These are phyloP conservation scores for Drosophila barbarae DNA, from an alignment of 2,888 invertebrate genomes.

Conservation along the genomic window DNA sequence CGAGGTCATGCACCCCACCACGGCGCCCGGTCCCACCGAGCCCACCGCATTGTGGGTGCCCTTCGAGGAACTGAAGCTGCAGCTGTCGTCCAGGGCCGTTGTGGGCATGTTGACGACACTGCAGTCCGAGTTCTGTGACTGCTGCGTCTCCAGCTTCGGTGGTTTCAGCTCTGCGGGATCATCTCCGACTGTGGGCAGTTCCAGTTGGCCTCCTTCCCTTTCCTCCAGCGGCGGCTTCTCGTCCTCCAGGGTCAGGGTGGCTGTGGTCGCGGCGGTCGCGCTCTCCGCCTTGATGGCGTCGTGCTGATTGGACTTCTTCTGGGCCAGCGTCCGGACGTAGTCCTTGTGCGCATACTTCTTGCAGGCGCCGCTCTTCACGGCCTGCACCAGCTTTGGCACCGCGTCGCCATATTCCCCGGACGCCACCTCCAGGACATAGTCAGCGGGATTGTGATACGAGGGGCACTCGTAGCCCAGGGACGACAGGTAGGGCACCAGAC, in stretches of 20 bases:
- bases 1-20: constrained; percentile 84
- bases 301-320: constrained; percentile 76
- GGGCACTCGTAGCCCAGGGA: constrained; percentile 93
- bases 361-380: constrained; percentile 90
- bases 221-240: constrained; percentile 79
- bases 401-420: constrained; percentile 96
- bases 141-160: constrained; percentile 74
- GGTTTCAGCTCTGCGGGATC: constrained; percentile 79
- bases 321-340: constrained; percentile 66
- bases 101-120: constrained; percentile 73
- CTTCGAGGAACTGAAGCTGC: constrained; percentile 72
- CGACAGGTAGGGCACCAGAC: constrained; percentile 92
- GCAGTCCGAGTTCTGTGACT: constrained; percentile 77
- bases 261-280: constrained; percentile 58
- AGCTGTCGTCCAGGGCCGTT: constrained; percentile 65
- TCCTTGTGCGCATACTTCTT: constrained; percentile 81
- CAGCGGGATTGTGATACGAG: constrained; percentile 97
- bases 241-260: constrained; percentile 79
- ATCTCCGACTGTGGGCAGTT: constrained; percentile 67
- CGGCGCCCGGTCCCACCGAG: constrained; percentile 44
- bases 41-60: constrained; percentile 79
- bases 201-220: constrained; percentile 52
- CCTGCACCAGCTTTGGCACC: constrained; percentile 90
- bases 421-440: constrained; percentile 98
- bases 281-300: constrained; percentile 81